Conservation (phyloP, 2,797 vertebrate genomes). For the Darevskia mixta region DNA sequence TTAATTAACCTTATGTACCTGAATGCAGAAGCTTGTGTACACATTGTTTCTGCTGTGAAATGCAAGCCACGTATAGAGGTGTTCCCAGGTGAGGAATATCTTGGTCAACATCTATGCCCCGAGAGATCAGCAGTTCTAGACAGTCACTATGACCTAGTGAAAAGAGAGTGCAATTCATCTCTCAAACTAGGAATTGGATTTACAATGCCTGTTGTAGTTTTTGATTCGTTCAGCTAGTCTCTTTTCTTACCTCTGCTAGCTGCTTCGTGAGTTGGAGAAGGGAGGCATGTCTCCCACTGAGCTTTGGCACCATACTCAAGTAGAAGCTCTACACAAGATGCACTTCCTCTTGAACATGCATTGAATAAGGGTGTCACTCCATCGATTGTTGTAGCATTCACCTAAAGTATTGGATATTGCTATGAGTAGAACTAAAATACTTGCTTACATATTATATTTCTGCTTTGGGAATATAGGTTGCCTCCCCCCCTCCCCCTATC, state of each 20-base stretch:
- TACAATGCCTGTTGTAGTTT: background rate
- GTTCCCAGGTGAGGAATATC: conserved; percentile 94
- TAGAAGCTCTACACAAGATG: conserved; percentile 88
- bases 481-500: background rate
- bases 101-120: conserved; percentile 93
- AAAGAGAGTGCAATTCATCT: conserved; percentile 36
- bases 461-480: background rate
- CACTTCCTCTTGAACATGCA: conserved; percentile 90
- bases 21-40: conserved; percentile 91
- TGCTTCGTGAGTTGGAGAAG: conserved; percentile 92
- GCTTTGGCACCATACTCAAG: conserved; percentile 91
- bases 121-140: conserved; percentile 90
- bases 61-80: conserved; percentile 90
- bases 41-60: conserved; percentile 89
- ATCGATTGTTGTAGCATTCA: conserved; percentile 92
- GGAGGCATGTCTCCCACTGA: conserved; percentile 87
- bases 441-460: background rate
- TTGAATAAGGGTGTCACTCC: conserved; percentile 93
- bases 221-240: background rate
- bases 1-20: conserved; percentile 78
- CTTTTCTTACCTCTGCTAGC: conserved; percentile 87
- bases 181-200: background rate
- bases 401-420: conserved; percentile 77
- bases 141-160: conserved; percentile 91
- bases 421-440: conserved; percentile 18